These are phyloP conservation scores for Dromiciops gliroides DNA, from an alignment of 2,113 vertebrate genomes.

Conservation along the genomic window DNA sequence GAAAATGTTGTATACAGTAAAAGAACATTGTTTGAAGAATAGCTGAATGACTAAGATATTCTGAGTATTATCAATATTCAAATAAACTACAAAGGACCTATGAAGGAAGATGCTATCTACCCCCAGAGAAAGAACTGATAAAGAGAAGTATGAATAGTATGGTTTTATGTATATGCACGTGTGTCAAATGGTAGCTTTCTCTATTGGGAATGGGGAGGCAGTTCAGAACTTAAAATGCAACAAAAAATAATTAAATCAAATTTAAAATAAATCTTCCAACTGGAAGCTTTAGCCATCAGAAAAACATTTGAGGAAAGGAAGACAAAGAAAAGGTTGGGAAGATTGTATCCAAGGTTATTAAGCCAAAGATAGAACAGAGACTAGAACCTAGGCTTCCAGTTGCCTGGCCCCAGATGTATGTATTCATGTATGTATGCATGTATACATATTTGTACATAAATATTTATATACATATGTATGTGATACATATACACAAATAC, in stretches of 20 bases:
- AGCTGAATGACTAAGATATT: too few species aligned
- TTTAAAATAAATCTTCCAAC: too few species aligned
- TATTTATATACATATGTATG: too few species aligned
- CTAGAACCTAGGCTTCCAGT: not conserved
- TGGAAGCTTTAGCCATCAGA: too few species aligned
- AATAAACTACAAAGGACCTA: too few species aligned
- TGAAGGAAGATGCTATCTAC: not conserved
- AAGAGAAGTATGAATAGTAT: not conserved
- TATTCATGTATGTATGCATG: not conserved
- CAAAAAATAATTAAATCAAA: not conserved
- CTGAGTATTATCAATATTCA: too few species aligned
- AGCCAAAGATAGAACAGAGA: not conserved
- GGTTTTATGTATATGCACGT: not conserved
- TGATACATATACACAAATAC: not conserved
- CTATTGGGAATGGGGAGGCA: not conserved
- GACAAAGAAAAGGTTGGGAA: not conserved
- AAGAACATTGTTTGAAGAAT: too few species aligned
- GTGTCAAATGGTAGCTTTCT: not conserved
- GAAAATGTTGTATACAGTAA: too few species aligned
- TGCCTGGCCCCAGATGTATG: not conserved
- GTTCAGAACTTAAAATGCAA: not conserved
- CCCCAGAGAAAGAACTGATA: not conserved
- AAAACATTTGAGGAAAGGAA: not conserved
- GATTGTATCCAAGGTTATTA: not conserved
- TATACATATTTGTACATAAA: too few species aligned